These are phyloP conservation scores for Xenopus laevis DNA, from an alignment of 2,113 vertebrate genomes.

Conservation along the genomic window DNA sequence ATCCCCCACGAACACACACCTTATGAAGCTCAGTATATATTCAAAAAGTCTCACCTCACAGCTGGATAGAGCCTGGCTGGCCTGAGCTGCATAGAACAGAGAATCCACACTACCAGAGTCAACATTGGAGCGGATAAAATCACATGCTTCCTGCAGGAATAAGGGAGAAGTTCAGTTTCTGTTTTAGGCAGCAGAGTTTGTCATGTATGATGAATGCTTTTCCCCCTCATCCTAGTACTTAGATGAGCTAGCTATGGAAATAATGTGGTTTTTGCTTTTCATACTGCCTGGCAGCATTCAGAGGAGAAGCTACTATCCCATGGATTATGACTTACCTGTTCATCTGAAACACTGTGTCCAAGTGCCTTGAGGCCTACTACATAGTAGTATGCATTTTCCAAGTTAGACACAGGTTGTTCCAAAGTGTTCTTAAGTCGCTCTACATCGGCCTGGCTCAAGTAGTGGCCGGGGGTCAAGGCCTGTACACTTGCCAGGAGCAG, in stretches of 20 bases:
- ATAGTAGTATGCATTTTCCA: constrained; percentile 83
- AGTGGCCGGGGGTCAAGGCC: constrained; percentile 79
- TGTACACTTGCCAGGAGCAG: constrained; percentile 58
- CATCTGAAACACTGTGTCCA: constrained; percentile 71
- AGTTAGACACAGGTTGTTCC: constrained; percentile 70
- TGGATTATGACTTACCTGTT: constrained; percentile 64
- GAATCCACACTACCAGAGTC: constrained; percentile 84
- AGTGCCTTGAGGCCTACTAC: constrained; percentile 79
- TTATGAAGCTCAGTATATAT: too few species aligned
- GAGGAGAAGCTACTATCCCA: too few species aligned
- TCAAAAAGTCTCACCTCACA: constrained; percentile 77
- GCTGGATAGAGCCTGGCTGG: constrained; percentile 78
- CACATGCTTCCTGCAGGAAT: constrained; percentile 74
- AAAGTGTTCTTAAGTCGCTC: constrained; percentile 74
- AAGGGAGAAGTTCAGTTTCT: not conserved
- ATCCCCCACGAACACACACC: too few species aligned
- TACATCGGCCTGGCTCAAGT: constrained; percentile 78
- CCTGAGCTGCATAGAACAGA: constrained; percentile 85
- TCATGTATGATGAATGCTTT: not conserved
- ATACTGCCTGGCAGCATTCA: too few species aligned
- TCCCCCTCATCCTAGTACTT: not conserved
- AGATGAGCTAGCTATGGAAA: too few species aligned
- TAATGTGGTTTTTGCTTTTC: too few species aligned
- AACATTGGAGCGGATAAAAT: constrained; percentile 82
- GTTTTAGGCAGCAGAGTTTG: too few species aligned